Conservation (phyloP, 2,888 invertebrate genomes). For the Dryobota labecula region DNA sequence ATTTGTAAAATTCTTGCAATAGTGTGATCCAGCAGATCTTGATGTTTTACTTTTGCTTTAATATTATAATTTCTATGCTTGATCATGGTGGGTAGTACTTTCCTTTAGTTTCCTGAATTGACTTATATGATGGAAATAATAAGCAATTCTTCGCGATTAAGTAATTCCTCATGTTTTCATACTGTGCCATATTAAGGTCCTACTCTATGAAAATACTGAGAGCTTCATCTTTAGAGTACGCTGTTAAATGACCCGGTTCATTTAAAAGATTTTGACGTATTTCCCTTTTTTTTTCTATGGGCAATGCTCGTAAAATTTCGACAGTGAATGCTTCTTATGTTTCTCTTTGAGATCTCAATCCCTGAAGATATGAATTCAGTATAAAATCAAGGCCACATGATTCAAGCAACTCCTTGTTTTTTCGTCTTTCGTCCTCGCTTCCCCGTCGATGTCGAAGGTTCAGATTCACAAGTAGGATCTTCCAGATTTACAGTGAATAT, state of each 20-base stretch:
- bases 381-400: too few species aligned
- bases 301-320: not conserved
- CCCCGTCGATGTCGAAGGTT: too few species aligned
- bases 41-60: not conserved
- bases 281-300: not conserved
- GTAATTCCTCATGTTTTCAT: slow-evolving; percentile 1
- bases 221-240: slow-evolving; percentile 4
- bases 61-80: too few species aligned
- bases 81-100: too few species aligned
- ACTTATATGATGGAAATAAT: not conserved
- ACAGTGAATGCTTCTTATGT: not conserved
- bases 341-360: too few species aligned
- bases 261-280: not conserved
- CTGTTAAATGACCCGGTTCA: not conserved
- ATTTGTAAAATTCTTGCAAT: not conserved
- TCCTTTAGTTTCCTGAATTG: too few species aligned
- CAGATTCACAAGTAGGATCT: too few species aligned
- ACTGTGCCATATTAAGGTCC: not conserved
- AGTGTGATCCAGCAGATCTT: slow-evolving; percentile 2
- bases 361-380: too few species aligned
- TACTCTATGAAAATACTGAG: not conserved
- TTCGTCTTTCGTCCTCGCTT: too few species aligned
- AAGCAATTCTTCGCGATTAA: not conserved
- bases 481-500: too few species aligned
- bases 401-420: too few species aligned